Evolutionary conservation across 2,797 vertebrate genomes (phyloP).

Genomic region (Rhinogobio ventralis): DNA sequence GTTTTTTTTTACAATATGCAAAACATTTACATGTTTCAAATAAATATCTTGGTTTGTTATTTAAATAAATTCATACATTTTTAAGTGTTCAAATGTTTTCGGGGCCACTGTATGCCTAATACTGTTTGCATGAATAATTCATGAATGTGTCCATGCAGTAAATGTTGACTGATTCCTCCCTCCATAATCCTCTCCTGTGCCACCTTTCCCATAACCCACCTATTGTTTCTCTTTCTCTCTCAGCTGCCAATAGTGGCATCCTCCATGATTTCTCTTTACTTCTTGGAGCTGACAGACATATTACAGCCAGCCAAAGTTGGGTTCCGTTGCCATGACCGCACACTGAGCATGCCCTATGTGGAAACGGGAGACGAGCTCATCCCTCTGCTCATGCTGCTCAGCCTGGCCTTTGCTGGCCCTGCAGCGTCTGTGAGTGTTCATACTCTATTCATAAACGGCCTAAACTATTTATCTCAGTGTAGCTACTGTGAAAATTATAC

Average conservation of each 20-base stretch:
- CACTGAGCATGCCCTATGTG: conserved; percentile 96
- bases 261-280: conserved; percentile 94
- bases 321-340: conserved; percentile 92
- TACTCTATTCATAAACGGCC: conserved; percentile 33
- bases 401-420: conserved; percentile 92
- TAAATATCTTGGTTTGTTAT: not conserved
- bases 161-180: conserved; percentile 22
- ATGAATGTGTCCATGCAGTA: conserved; percentile 17
- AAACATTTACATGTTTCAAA: not conserved
- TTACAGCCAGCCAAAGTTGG: conserved; percentile 92
- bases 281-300: conserved; percentile 95
- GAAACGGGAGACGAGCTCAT: conserved; percentile 93
- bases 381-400: conserved; percentile 93
- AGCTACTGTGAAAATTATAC: conserved; percentile 26
- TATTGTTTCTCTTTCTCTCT: conserved; percentile 27
- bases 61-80: not conserved
- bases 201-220: conserved; percentile 47
- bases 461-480: conserved; percentile 43
- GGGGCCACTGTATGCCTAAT: conserved; percentile 1
- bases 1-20: not conserved
- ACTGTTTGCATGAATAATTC: conserved; percentile 25
- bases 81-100: conserved; percentile 13
- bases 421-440: conserved; percentile 87
- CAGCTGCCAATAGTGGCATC: conserved; percentile 96
- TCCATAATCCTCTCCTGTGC: conserved; percentile 36